Evolutionary conservation across 1,140 invertebrate genomes (phyloP).

Genomic region (Mamestra configurata): DNA sequence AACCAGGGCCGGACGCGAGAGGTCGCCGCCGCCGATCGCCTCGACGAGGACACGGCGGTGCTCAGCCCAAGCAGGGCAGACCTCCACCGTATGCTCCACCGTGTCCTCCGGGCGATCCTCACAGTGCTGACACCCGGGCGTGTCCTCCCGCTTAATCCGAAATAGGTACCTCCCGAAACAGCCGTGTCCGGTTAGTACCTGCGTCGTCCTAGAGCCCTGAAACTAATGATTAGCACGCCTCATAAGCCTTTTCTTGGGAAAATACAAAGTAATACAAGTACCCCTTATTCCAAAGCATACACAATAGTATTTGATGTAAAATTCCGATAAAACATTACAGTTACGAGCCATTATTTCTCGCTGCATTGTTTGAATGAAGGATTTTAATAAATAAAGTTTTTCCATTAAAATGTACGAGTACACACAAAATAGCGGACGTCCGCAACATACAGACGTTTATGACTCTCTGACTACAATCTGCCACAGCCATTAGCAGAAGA

Average conservation of each 20-base stretch:
- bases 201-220: not conserved
- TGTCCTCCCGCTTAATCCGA: too few species aligned
- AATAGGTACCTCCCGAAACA: too few species aligned
- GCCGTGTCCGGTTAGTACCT: too few species aligned
- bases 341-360: slow-evolving; percentile 14
- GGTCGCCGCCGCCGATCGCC: too few species aligned
- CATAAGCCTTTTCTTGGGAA: not conserved
- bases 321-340: not conserved
- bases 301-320: slow-evolving; percentile 7
- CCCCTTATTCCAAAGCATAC: too few species aligned
- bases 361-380: slow-evolving; percentile 36
- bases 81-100: too few species aligned
- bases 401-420: slow-evolving; percentile 28
- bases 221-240: not conserved
- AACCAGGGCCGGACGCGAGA: too few species aligned
- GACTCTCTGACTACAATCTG: not conserved
- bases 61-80: too few species aligned
- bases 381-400: slow-evolving; percentile 51
- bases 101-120: too few species aligned
- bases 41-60: too few species aligned
- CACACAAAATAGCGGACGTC: slow-evolving; percentile 12
- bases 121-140: too few species aligned
- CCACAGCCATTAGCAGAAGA: not conserved
- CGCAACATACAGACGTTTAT: slow-evolving; percentile 41
- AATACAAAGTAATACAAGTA: slow-evolving; percentile 1